Base-by-base conservation (phyloP, 2,113 vertebrate species). In the Craseonycteris thonglongyai region DNA sequence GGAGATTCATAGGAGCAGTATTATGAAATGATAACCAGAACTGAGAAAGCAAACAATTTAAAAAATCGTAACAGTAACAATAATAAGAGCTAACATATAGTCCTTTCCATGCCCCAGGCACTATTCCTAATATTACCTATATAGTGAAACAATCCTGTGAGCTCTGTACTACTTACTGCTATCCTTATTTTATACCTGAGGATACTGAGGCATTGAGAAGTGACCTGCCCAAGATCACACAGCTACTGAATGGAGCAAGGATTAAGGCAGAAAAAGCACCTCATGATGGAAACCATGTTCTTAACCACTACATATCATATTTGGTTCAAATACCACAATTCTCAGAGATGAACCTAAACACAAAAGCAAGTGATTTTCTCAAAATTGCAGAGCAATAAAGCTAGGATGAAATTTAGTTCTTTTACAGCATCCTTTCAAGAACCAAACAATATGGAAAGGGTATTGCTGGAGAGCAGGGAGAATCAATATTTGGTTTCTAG, bases 301-400 rank as follows among this genome's bases (percentile, higher is more conserved):
- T 49, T 42, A 91, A 91, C 19, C 38, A 68, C 47, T 61, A 19
- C n/a, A n/a, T 47, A 81, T 58, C 38, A 49, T 5, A 51, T 69
- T 74, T 83, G 35, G 35, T 82, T 89, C 63, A 88, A 94, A 26
- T 5, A 63, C 0, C 45, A 76, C 38, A 66, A 61, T 76, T 92
- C 93, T 79, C 5, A 86, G 54, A 74, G 24, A 63, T 22, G 75
- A 71, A 91, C 66, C 42, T 95, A 76, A 89, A 80, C 19, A 76
- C 6, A 82, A 54, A 95, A 74, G 28, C 30, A 92, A 93, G 40
- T 58, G 11, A 56, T 35, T 47, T 88, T 91, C 58, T 91, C 49
- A 93, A 92, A 96, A 93, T 28, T 71, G 45, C 66, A 88, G 45
- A 47, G n/a, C 49, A 65, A 90, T 21, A 80, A 95, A 87, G n/a